Conservation (phyloP, 2,113 vertebrate genomes). For the Pollimyrus isidori region DNA sequence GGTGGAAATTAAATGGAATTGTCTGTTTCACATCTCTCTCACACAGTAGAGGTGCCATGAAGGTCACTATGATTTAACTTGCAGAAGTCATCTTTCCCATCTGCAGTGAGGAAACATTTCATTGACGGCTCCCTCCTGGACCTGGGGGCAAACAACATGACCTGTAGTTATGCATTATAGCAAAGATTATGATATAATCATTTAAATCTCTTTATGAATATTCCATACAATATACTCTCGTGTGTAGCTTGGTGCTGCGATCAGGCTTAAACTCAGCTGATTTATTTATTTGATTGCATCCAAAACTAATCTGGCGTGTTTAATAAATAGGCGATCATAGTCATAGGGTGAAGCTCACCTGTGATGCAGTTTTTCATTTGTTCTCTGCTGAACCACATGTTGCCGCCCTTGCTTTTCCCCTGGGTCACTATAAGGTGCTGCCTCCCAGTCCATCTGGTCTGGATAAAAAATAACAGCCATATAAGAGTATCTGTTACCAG, state of each 20-base stretch:
- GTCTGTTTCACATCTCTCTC: constrained; percentile 12
- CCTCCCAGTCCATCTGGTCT: neutral
- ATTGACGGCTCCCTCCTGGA: neutral
- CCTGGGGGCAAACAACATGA: neutral
- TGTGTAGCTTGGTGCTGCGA: neutral
- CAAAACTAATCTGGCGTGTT: neutral
- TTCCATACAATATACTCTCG: neutral
- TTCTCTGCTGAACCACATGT: neutral
- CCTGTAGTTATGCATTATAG: neutral
- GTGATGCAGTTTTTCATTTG: neutral
- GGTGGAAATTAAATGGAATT: constrained; percentile 15
- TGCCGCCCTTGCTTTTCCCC: neutral
- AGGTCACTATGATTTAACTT: neutral
- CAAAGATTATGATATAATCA: neutral
- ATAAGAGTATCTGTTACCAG: neutral
- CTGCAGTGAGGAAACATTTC: neutral
- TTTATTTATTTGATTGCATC: neutral
- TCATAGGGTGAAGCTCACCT: neutral
- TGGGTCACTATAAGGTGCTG: no score
- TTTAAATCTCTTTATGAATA: neutral
- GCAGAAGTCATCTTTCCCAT: neutral
- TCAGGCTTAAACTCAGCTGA: neutral
- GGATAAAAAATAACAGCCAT: neutral
- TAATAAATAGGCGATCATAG: neutral
- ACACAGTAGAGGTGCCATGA: neutral